Evolutionary conservation across 2,888 invertebrate genomes (phyloP).

Genomic region (Scaptomyza parva): DNA sequence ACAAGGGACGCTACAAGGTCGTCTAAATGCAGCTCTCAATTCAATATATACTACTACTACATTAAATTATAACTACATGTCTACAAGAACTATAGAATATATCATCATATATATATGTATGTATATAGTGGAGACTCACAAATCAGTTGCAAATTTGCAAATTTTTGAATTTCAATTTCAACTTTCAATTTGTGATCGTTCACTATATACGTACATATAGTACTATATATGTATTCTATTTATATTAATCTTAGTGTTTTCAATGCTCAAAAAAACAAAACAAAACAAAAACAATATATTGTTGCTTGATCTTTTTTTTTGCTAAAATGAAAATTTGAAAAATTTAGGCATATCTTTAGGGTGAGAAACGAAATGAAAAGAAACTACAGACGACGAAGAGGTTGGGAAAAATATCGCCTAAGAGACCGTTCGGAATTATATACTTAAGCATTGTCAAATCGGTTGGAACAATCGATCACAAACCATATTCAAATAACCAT

Average conservation of each 20-base stretch:
- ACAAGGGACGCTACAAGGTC: conserved; percentile 97
- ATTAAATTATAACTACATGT: neutral
- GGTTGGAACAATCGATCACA: too few relatives aligned
- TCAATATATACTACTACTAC: neutral
- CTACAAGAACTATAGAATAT: neutral
- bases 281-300: neutral
- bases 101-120: neutral
- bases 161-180: neutral
- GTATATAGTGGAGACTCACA: neutral
- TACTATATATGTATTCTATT: neutral
- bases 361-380: neutral
- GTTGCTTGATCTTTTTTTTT: neutral
- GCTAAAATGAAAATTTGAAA: too few relatives aligned
- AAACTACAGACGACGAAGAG: too few relatives aligned
- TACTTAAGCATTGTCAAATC: too few relatives aligned
- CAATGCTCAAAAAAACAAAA: neutral
- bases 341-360: conserved; percentile 1
- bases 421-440: too few relatives aligned
- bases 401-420: too few relatives aligned
- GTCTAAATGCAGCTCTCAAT: conserved; percentile 85
- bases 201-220: neutral
- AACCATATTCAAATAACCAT: neutral
- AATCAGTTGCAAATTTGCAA: neutral
- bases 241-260: neutral
- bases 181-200: neutral